A percentile compares a stretch with the other conserved stretches of the same genome.
Conservation (phyloP, 92 coral and sea anemone genomes). For the Bergia sp. region DNA sequence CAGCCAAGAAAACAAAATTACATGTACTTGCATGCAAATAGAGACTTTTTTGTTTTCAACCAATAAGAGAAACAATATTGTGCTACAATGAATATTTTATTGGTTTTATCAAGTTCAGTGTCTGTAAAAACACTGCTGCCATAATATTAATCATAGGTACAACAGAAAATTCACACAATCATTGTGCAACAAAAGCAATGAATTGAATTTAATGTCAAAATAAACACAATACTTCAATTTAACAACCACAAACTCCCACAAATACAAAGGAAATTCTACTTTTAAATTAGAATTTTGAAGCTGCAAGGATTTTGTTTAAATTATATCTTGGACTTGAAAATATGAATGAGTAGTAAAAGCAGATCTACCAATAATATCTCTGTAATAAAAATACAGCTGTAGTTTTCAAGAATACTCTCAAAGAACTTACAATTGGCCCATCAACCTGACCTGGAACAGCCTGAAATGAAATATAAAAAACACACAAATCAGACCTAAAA, state of each 20-base stretch:
- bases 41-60: neutral
- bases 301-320: neutral
- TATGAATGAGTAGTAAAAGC: neutral
- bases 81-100: constrained; percentile 37
- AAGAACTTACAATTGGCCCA: constrained; percentile 54
- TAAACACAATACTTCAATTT: constrained; percentile 17
- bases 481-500: constrained; percentile 11
- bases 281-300: neutral
- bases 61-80: constrained; percentile 1
- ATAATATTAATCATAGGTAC: neutral
- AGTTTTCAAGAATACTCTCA: neutral
- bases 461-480: constrained; percentile 13
- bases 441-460: constrained; percentile 50
- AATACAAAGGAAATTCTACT: neutral
- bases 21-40: constrained; percentile 7
- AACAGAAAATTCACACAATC: neutral
- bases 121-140: constrained; percentile 8
- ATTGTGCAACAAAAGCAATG: neutral
- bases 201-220: neutral
- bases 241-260: neutral
- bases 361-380: neutral
- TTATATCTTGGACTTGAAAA: neutral
- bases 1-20: neutral
- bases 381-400: neutral
- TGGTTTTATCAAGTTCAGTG: constrained; percentile 1